Base-by-base conservation (phyloP, 2,113 vertebrate species). In the Macheiramphus alcinus region DNA sequence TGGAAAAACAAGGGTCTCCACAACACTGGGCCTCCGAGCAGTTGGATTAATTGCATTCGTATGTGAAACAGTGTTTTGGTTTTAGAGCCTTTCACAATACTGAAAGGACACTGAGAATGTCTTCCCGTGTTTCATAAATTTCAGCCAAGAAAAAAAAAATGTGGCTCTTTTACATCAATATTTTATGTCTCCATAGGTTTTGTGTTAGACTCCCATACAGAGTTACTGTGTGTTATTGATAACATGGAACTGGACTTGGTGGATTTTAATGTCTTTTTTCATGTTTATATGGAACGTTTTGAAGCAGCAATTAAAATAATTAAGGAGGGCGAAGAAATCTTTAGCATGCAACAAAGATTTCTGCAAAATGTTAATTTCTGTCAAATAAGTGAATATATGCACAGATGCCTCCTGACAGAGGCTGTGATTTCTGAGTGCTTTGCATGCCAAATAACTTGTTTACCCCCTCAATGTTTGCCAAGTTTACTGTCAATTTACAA, bases 401-500 rank as follows among this genome's bases (percentile, higher is more conserved):
- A 98, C 98, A 99, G 99, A 99, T 99, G 99, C 98, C 97, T 98
- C 87, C 97, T 98, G 98, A 98, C 98, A 98, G 98, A 98, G 97
- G 94, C 98, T 99, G 98, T 98, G 98, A 98, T 98, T 98, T 98
- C 94, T 80, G 97, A 98, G 97, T 97, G 97, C 95, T 98, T 98
- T 98, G 98, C 98, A 98, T 98, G 98, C 97, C 98, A 98, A 98
- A 98, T 98, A 98, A 98, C 95, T 98, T 98, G 98, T 98, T 98
- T 98, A 98, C 97, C 98, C 98, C 98, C 97, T 98, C 98, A 98
- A 98, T 99, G 98, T 98, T 98, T 98, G 98, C 98, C 98, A 98
- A 98, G 98, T 98, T 98, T 99, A 98, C 98, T 98, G 98, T 99
- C 99, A 99, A 98, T 99, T 99, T 98, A 98, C 98, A 98, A 98